Evolutionary conservation across 2,888 invertebrate genomes (phyloP).

Genomic region (Phoenoteleia sp.): DNA sequence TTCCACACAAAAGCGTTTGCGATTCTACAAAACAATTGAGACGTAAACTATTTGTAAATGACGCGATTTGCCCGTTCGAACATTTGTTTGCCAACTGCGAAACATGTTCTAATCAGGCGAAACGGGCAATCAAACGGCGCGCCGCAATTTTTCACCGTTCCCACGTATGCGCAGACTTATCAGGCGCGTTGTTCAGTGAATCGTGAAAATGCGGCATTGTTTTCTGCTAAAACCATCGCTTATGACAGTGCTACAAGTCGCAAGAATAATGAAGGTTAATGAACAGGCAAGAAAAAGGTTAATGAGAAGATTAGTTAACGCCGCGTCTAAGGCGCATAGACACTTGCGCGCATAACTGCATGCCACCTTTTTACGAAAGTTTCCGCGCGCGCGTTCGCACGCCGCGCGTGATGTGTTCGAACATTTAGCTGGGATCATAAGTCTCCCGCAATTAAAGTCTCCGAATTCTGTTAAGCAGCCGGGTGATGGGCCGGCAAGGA

Average conservation of each 20-base stretch:
- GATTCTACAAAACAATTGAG: too few relatives aligned
- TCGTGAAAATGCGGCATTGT: constrained; percentile 62
- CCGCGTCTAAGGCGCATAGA: constrained; percentile 46
- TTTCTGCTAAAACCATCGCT: constrained; percentile 34
- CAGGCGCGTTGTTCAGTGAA: constrained; percentile 48
- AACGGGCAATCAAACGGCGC: too few relatives aligned
- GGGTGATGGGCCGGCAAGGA: constrained; percentile 82
- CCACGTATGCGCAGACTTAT: constrained; percentile 12
- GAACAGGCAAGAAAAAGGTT: constrained; percentile 70
- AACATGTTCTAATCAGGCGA: too few relatives aligned
- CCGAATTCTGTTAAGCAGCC: constrained; percentile 82
- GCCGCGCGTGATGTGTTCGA: constrained; percentile 60
- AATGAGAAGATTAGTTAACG: constrained; percentile 69
- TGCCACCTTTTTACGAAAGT: constrained; percentile 71
- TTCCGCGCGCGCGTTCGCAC: constrained; percentile 62
- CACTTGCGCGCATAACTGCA: constrained; percentile 55
- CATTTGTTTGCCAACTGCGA: too few relatives aligned
- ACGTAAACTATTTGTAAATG: too few relatives aligned
- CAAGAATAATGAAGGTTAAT: constrained; percentile 62
- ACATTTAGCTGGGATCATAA: constrained; percentile 80
- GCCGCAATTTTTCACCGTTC: too few relatives aligned
- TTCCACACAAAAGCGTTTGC: too few relatives aligned
- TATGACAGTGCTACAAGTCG: constrained; percentile 43
- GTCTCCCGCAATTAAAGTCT: constrained; percentile 85
- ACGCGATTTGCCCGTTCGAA: too few relatives aligned